Percentiles rank a stretch among this genome's conserved stretches.
These are phyloP conservation scores for Drosophila testacea DNA, from an alignment of 2,888 invertebrate species.

Conservation along the genomic window DNA sequence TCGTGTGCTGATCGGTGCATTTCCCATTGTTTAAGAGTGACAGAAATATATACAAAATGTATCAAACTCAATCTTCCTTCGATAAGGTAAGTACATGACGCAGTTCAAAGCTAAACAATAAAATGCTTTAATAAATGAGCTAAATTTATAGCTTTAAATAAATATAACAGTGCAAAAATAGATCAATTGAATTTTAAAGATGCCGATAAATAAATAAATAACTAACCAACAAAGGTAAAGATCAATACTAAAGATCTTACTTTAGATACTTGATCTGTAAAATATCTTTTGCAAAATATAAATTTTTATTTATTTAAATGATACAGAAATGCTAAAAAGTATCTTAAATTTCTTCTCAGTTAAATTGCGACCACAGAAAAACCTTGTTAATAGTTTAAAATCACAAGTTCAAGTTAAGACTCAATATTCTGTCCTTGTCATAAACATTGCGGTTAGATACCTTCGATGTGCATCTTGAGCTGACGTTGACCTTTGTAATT, in stretches of 20 bases:
- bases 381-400: conserved; percentile 4
- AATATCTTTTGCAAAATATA: no score
- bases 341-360: no score
- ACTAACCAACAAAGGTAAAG: no score
- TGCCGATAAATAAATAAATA: not conserved
- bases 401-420: conserved; percentile 26
- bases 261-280: no score
- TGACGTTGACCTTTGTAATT: conserved; percentile 41
- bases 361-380: not conserved
- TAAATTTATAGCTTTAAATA: not conserved
- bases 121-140: not conserved
- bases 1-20: conserved; percentile 49
- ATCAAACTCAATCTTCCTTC: conserved; percentile 81
- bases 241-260: no score
- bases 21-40: conserved; percentile 17
- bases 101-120: not conserved
- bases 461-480: conserved; percentile 12
- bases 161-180: conserved; percentile 3
- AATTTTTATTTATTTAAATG: no score
- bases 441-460: conserved; percentile 28
- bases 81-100: conserved; percentile 79
- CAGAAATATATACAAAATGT: conserved; percentile 62
- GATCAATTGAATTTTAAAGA: not conserved
- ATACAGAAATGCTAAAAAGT: no score
- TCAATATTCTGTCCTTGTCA: conserved; percentile 11